A percentile compares a stretch with the other conserved stretches of the same genome.
Evolutionary conservation across 2,113 vertebrate species (phyloP).

Genomic region (Austrofundulus limnaeus): DNA sequence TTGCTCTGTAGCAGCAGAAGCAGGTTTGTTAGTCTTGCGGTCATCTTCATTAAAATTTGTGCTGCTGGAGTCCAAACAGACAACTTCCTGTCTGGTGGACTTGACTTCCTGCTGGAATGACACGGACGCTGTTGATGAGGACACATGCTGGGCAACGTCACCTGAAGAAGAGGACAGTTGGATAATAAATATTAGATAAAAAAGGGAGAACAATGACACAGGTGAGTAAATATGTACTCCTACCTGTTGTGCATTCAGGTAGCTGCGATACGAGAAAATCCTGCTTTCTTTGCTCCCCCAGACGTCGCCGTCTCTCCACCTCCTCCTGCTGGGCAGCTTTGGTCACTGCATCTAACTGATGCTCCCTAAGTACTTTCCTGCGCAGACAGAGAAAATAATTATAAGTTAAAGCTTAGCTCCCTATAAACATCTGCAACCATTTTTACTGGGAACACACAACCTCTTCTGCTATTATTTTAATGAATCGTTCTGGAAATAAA

Average conservation of each 20-base stretch:
- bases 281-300: slow-evolving; percentile 87
- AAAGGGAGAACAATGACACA: neutral
- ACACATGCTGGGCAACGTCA: slow-evolving; percentile 78
- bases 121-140: slow-evolving; percentile 45
- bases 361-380: slow-evolving; percentile 93
- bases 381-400: neutral
- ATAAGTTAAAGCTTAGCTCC: neutral
- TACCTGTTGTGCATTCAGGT: slow-evolving; percentile 68
- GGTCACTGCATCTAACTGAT: slow-evolving; percentile 92
- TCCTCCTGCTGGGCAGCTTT: slow-evolving; percentile 95
- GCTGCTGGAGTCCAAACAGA: slow-evolving; percentile 84
- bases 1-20: slow-evolving; percentile 8
- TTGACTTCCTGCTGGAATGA: slow-evolving; percentile 43
- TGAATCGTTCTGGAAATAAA: neutral
- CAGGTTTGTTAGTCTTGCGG: slow-evolving; percentile 64
- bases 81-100: slow-evolving; percentile 78
- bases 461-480: neutral
- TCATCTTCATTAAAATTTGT: slow-evolving; percentile 73
- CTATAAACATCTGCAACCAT: neutral
- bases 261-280: slow-evolving; percentile 82
- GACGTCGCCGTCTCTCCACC: slow-evolving; percentile 87
- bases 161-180: slow-evolving; percentile 53
- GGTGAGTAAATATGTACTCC: neutral
- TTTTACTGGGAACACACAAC: neutral
- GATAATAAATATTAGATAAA: neutral